Evolutionary conservation across 2,797 vertebrate genomes (phyloP), one percentile per base, ranked within the genome.

Genomic region (Oreortyx pictus): DNA sequence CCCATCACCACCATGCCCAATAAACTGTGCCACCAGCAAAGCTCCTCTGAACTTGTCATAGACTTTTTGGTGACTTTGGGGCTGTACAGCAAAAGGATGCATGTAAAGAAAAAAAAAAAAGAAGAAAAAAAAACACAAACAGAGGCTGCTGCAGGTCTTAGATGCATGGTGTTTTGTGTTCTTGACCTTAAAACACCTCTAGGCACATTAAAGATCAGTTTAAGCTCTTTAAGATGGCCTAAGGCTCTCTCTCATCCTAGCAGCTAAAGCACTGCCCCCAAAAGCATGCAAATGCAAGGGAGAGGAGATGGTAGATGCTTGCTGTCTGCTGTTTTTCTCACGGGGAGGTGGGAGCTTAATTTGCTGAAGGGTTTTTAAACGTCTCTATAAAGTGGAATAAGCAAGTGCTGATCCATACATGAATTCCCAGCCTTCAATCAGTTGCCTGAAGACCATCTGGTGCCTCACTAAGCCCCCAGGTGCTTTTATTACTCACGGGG

Each of bases 401-500:
- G 25, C 65, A 78, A 72, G 66, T 2, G 5, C n/a, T 68, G 54
- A 70, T 39, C 35, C 2, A 66, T 82, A 37, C 1, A 0, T 52
- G 76, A 77, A 44, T 87, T 24, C 59, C 72, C 73, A 87, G 75
- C 37, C 86, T 90, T 39, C 72, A 87, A 11, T 62, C 79, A 85
- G 61, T 52, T 86, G 57, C 14, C 61, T 88, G 59, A 88, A 80
- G 86, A 89, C 78, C 81, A 96, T 92, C 86, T 90, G 88, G 78
- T 93, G 72, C 86, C 65, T 93, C 39, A 43, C 94, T 94, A 94
- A 96, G 65, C 84, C 86, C 82, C 39, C 22, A 86, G 78, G 86
- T 89, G 59, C 29, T 82, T 77, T 11, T 43, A n/a, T 57, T 75
- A n/a, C 64, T 93, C 0, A 0, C 56, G 82, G 76, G 76, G 39